phyloP scores from a whole-genome alignment of 2,888 invertebrate genomes.

The Apoda limacodes region DNA sequence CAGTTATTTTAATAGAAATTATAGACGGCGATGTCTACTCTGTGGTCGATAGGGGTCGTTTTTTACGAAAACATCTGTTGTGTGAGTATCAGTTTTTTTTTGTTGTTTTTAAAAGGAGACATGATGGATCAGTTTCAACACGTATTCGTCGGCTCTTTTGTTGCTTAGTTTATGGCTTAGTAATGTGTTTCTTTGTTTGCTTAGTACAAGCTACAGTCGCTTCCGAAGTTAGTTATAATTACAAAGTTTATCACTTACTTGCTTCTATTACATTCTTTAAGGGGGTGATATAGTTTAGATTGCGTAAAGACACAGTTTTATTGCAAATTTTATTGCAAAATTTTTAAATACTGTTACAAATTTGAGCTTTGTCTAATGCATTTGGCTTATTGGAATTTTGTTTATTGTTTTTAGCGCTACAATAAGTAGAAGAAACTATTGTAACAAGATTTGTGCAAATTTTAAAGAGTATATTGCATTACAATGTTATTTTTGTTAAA shows the following conservation, averaged over 20 bases:
- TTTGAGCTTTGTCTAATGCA: too few relatives aligned
- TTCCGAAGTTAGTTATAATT: conserved; percentile 41
- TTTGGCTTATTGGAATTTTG: too few relatives aligned
- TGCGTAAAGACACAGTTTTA: too few relatives aligned
- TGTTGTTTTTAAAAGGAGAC: conserved; percentile 67
- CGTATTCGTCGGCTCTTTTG: conserved; percentile 64
- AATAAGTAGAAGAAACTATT: too few relatives aligned
- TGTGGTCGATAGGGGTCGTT: conserved; percentile 51
- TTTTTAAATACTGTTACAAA: too few relatives aligned
- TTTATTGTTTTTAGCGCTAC: too few relatives aligned
- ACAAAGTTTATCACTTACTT: conserved; percentile 6
- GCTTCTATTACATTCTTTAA: too few relatives aligned
- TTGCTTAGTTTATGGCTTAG: conserved; percentile 63
- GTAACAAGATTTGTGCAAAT: too few relatives aligned
- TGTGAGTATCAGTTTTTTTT: conserved; percentile 58
- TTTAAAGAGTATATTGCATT: too few relatives aligned
- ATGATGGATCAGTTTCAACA: conserved; percentile 71
- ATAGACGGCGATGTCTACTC: conserved; percentile 41
- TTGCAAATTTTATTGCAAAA: too few relatives aligned
- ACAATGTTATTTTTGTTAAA: too few relatives aligned
- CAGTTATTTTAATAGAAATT: conserved; percentile 59
- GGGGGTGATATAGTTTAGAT: too few relatives aligned
- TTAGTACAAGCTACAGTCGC: conserved; percentile 55
- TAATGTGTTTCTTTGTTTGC: conserved; percentile 69
- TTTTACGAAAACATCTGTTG: conserved; percentile 67